phyloP scores from a whole-genome alignment of 2,888 invertebrate species.

The Coelopa pilipes region DNA sequence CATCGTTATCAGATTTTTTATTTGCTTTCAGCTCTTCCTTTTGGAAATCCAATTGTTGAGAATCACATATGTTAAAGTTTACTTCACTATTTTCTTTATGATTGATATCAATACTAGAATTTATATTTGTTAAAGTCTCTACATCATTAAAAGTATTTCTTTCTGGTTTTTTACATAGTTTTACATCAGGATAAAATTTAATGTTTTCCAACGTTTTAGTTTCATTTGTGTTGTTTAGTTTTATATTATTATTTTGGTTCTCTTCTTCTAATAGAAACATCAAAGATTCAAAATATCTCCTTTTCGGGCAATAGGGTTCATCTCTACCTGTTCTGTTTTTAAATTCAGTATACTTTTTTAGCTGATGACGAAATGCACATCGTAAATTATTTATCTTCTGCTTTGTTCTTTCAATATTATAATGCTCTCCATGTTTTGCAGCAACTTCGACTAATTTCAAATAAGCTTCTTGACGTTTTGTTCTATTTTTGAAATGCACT shows the following conservation, averaged over 20 bases:
- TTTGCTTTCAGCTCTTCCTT: neutral
- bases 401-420: constrained; percentile 65
- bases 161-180: neutral
- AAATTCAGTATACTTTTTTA: constrained; percentile 63
- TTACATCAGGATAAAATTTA: neutral
- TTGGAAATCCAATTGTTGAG: too few species aligned
- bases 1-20: constrained; percentile 11
- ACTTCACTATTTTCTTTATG: neutral
- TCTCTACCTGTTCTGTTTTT: constrained; percentile 64
- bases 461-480: constrained; percentile 64
- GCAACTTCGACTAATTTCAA: constrained; percentile 64
- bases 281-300: constrained; percentile 64
- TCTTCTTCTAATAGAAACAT: constrained; percentile 66
- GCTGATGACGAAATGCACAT: constrained; percentile 65
- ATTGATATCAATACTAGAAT: neutral
- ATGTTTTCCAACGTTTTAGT: too few species aligned
- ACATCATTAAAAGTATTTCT: neutral
- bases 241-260: constrained; percentile 39
- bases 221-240: neutral
- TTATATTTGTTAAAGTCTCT: neutral
- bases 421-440: constrained; percentile 65
- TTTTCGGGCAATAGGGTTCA: constrained; percentile 64
- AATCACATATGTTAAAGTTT: too few species aligned
- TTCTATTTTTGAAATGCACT: constrained; percentile 62
- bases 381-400: constrained; percentile 66